Conservation (phyloP, 2,888 invertebrate genomes). For the Diadegma fenestrale region DNA sequence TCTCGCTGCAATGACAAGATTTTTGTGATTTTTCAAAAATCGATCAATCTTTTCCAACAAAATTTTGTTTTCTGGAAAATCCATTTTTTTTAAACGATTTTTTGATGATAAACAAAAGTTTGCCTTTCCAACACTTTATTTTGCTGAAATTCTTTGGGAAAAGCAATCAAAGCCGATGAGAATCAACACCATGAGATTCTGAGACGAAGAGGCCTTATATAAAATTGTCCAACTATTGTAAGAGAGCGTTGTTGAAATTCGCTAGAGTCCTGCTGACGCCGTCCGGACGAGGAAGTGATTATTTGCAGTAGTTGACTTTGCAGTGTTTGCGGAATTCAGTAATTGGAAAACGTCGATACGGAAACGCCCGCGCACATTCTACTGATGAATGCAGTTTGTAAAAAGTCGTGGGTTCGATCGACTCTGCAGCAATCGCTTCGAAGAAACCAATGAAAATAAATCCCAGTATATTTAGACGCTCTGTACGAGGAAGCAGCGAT, state of each 20-base stretch:
- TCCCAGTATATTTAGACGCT: not conserved
- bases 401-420: not conserved
- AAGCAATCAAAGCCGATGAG: not conserved
- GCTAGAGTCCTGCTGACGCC: slow-evolving; percentile 11
- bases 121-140: too few species aligned
- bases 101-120: too few species aligned
- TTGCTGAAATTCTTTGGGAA: not conserved
- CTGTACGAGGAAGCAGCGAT: not conserved
- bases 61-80: too few species aligned
- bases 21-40: too few species aligned
- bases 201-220: slow-evolving; percentile 6
- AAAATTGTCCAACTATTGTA: slow-evolving; percentile 22
- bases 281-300: slow-evolving; percentile 53
- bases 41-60: too few species aligned
- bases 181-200: not conserved
- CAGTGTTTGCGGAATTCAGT: slow-evolving; percentile 36
- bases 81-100: too few species aligned
- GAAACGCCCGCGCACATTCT: slow-evolving; percentile 3
- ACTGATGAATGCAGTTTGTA: slow-evolving; percentile 1
- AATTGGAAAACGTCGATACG: slow-evolving; percentile 33
- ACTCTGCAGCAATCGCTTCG: not conserved
- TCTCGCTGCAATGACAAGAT: too few species aligned
- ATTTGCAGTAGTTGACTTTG: slow-evolving; percentile 66
- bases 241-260: slow-evolving; percentile 23
- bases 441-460: not conserved